Evolutionary conservation across 2,797 vertebrate species (phyloP), one percentile per base, ranked within the genome.

Genomic region (Smutsia gigantea): DNA sequence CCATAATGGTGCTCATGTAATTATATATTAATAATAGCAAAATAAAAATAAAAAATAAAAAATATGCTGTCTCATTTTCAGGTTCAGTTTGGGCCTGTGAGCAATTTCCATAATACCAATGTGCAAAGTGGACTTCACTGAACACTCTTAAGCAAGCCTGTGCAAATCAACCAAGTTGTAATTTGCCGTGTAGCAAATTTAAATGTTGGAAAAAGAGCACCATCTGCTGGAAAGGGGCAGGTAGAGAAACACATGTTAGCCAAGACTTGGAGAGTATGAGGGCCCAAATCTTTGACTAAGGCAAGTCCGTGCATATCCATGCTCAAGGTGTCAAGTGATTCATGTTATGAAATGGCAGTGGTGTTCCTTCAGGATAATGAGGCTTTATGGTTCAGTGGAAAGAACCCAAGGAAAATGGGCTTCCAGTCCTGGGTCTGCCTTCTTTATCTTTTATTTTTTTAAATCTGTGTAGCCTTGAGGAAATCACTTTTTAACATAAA

Each of bases 181-280:
- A 21, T 42, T 61, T 72, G 31, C 29, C 78, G 42, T 25, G 15
- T 84, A 90, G 5, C 5, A 0, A 84, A 96, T 84, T 75, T 72
- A 92, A 98, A 96, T 92, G 31, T 66, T 98, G 92, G 93, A 74
- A 96, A 97, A 97, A 97, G 92, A 98, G 98, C 98, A 97, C 98
- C 98, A 98, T 97, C 98, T 99, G 81, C 98, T 99, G 98, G 98
- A 97, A 93, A 97, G 84, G 91, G 92, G 42, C 42, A 91, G 27
- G 61, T 92, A 90, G 69, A 78, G 53, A 95, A 75, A 37, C 21
- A 11, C 1, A 4, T 51, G 46, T 66, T 64, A 74, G 57, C 49
- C 46, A 42, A 77, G 8, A 55, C 4, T 2, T 77, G 46, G 51
- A 75, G 39, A 87, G 34, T 57, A 49, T 42, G 23, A 61, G 93